Base-by-base conservation (phyloP, 2,888 invertebrate species). In the Cataglyphis cursor region DNA sequence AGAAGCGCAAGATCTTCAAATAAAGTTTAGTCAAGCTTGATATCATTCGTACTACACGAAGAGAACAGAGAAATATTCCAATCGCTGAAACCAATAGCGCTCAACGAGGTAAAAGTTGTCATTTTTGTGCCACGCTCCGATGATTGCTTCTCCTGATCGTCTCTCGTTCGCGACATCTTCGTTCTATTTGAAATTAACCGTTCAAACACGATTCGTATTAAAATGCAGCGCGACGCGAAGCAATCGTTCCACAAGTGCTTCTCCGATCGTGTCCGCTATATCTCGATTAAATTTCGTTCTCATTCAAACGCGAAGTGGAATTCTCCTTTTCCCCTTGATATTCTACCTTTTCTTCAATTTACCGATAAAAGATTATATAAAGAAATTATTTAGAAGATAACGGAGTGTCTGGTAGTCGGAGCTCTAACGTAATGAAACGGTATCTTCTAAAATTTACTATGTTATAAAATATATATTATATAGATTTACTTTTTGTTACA, bases 281-380 rank as follows among this genome's bases (percentile, higher is more conserved):
- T 74, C 65, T 74, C 57, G 41, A 82, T 75, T 65, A 81, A 82
- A 59, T 74, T 74, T 51, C 21, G n/a, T 82, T 54, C 51, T 48
- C 66, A 12, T 10, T 76, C 48, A 38, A 66, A 54, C 51, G 48
- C n/a, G 8, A 68, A 12, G 31, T 66, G 38, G 4, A 81, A 64
- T 81, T 64, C 9, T 41, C 59, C 12, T 59, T 70, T 15, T 15
- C 21, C n/a, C 1, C 12, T 5, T 15, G 12, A 64, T 28, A 62
- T 15, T 21, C 41, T 24, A n/a, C 1, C n/a, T n/a, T 66, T 21
- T 9, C 18, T 41, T 44, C 18, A 41, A 73, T 31, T n/a, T 44
- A 38, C 51, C 12, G 35, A 76, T 35, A 78, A 78, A 38, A 68
- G 12, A 66, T 51, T 65, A 48, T 35, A 35, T 9, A 2, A 28